Evolutionary conservation across 2,113 vertebrate species (phyloP).

Genomic region (Lutjanus erythropterus): DNA sequence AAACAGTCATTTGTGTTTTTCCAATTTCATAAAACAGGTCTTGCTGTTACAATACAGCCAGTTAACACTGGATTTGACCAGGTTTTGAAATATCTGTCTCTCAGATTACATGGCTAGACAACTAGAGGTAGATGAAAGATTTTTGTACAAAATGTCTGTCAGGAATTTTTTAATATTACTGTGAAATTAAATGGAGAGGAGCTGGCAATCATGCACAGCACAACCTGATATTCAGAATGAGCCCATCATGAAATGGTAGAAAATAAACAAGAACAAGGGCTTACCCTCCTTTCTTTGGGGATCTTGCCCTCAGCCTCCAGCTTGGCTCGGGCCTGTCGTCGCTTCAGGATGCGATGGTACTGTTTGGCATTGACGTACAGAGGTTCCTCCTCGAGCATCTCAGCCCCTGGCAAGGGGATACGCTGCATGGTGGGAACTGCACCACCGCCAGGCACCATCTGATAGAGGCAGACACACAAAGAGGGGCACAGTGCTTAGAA

Average conservation of each 20-base stretch:
- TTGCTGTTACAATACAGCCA: too few species aligned
- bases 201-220: too few species aligned
- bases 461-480: conserved; percentile 34
- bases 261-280: too few species aligned
- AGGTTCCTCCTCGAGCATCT: conserved; percentile 98
- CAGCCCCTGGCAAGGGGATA: conserved; percentile 96
- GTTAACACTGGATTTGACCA: too few species aligned
- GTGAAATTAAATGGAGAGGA: too few species aligned
- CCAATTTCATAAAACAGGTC: too few species aligned
- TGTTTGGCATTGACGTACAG: conserved; percentile 99
- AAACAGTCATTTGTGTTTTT: too few species aligned
- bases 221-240: too few species aligned
- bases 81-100: neutral
- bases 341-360: conserved; percentile 98
- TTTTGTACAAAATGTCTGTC: neutral
- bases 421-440: conserved; percentile 95
- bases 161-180: neutral
- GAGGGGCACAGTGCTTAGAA: conserved; percentile 17
- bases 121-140: neutral
- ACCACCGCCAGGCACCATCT: conserved; percentile 97
- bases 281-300: conserved; percentile 96
- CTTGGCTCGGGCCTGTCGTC: conserved; percentile 95
- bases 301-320: conserved; percentile 98
- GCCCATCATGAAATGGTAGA: too few species aligned
- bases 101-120: neutral